Evolutionary conservation across 2,888 invertebrate genomes (phyloP), one percentile per base, ranked within the genome.

Genomic region (Lydus trimaculatus): DNA sequence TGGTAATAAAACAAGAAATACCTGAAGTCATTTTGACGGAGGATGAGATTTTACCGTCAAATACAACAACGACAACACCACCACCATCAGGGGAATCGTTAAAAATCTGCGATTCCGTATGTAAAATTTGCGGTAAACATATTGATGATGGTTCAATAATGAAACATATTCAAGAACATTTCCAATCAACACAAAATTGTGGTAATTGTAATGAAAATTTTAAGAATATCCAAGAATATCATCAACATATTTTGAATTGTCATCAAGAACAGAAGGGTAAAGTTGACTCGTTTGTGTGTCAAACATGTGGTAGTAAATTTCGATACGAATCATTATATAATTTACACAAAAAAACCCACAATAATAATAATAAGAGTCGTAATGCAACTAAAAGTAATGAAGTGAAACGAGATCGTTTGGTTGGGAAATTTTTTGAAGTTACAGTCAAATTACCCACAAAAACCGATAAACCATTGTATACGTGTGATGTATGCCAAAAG

Each of bases 351-450:
- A 36, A 72, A 25, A 48, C 52, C 11, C 15, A 20, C 17, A 2
- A 33, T 25, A 20, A 36, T 43, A n/a, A 64, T 52, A 20, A 33
- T n/a, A 36, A 13, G 2, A 25, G 2, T 61, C 8, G 28, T 11
- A n/a, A 7, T 23, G 39, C 31, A n/a, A 20, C 7, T 36, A 13
- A 28, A 4, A 9, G 6, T 58, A 23, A 59, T 31, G 48, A 1
- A 0, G 13, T 23, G n/a, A 25, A 28, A 13, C 11, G 6, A 20
- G 58, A 39, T 43, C 43, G n/a, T 7, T 36, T 63, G 4, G 39
- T 52, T 58, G 62, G 75, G 36, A 63, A 67, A 23, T 20, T 61
- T 25, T 65, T 67, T 13, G 72, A 70, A 39, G 56, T 52, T 4
- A 43, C 31, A 39, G n/a, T 52, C 11, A 9, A 39, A 43, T 17